phyloP scores from a whole-genome alignment of 2,113 vertebrate species.

The Myanophis thanlyinensis region DNA sequence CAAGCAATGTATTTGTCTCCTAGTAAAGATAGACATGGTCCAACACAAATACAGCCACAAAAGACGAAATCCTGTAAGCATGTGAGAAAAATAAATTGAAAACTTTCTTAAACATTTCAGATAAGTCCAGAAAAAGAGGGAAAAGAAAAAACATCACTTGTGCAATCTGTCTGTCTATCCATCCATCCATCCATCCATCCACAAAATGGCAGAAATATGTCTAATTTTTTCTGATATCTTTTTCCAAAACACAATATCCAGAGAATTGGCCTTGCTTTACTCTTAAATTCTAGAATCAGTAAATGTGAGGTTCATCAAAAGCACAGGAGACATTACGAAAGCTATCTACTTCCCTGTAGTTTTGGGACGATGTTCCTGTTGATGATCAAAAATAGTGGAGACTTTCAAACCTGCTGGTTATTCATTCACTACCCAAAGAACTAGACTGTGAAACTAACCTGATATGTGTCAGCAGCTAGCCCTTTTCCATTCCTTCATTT shows the following conservation, averaged over 20 bases:
- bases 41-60: background rate
- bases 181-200: too few species aligned
- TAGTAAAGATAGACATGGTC: background rate
- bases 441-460: background rate
- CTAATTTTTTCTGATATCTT: background rate
- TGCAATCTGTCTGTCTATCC: too few species aligned
- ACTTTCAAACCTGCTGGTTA: background rate
- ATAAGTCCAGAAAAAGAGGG: background rate
- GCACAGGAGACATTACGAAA: background rate
- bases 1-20: background rate
- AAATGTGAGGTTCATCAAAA: background rate
- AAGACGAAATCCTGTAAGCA: background rate
- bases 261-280: background rate
- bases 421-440: background rate
- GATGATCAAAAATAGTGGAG: background rate
- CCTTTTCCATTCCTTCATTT: background rate
- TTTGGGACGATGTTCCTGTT: background rate
- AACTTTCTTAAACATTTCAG: background rate
- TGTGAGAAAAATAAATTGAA: background rate
- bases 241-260: background rate
- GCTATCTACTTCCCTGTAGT: background rate
- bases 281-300: background rate
- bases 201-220: background rate
- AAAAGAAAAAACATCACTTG: background rate
- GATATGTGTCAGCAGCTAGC: background rate